A percentile compares a stretch with the other conserved stretches of the same genome.
phyloP scores from a whole-genome alignment of 1,140 invertebrate genomes.

The Mya arenaria region DNA sequence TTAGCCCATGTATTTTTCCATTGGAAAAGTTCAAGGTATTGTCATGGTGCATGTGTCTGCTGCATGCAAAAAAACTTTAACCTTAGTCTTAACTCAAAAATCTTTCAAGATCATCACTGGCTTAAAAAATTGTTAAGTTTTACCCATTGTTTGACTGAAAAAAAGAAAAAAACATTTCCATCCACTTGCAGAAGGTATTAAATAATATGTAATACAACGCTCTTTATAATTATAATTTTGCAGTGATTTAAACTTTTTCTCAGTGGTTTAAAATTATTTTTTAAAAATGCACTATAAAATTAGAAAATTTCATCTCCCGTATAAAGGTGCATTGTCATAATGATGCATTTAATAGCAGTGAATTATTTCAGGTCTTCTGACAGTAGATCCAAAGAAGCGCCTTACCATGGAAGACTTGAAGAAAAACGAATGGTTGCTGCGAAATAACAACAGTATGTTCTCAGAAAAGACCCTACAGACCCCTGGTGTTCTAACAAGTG shows the following conservation, averaged over 20 bases:
- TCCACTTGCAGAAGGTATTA: too few relatives aligned
- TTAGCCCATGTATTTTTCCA: neutral
- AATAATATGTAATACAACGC: too few relatives aligned
- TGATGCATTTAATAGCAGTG: too few relatives aligned
- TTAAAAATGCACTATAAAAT: too few relatives aligned
- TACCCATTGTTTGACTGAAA: too few relatives aligned
- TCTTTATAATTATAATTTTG: too few relatives aligned
- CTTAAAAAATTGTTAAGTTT: too few relatives aligned
- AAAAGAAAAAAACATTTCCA: too few relatives aligned
- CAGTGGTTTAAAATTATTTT: too few relatives aligned
- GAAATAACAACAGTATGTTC: slow-evolving; percentile 74
- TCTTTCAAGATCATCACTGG: neutral
- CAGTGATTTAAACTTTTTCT: too few relatives aligned
- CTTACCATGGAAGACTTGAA: slow-evolving; percentile 87
- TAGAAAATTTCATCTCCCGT: too few relatives aligned
- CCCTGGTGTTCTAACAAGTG: slow-evolving; percentile 82
- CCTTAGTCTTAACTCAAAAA: neutral
- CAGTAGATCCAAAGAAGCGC: slow-evolving; percentile 89
- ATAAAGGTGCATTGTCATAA: too few relatives aligned
- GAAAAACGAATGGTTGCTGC: slow-evolving; percentile 86
- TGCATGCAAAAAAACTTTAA: neutral
- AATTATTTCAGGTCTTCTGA: slow-evolving; percentile 86
- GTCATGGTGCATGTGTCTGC: neutral
- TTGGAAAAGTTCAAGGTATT: neutral
- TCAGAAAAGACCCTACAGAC: slow-evolving; percentile 84